A percentile compares a stretch with the other conserved stretches of the same genome.
phyloP scores from a whole-genome alignment of 2,888 invertebrate species.

The Diloba caeruleocephala region DNA sequence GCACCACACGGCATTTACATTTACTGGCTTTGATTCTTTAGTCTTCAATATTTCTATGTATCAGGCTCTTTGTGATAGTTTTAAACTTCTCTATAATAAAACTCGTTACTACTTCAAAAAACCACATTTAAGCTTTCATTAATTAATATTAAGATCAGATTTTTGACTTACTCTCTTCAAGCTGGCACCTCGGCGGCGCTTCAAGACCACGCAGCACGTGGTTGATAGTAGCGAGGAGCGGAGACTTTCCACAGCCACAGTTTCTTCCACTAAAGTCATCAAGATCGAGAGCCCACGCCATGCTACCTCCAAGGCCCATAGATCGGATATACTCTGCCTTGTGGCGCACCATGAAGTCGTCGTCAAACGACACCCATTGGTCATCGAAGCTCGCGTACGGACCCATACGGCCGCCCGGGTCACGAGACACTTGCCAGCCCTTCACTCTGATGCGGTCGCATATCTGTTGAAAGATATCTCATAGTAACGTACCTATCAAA shows the following conservation, averaged over 20 bases:
- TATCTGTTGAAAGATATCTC: slow-evolving; percentile 89
- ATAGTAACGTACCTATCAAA: too few relatives aligned
- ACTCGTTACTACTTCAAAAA: too few relatives aligned
- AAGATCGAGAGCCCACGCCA: slow-evolving; percentile 97
- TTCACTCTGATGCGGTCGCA: slow-evolving; percentile 93
- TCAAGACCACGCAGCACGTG: slow-evolving; percentile 92
- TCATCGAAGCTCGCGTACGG: slow-evolving; percentile 95
- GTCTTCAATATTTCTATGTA: too few relatives aligned
- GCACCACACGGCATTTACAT: too few relatives aligned
- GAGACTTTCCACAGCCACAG: slow-evolving; percentile 95
- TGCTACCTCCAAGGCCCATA: slow-evolving; percentile 94
- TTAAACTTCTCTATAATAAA: too few relatives aligned
- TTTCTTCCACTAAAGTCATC: slow-evolving; percentile 94
- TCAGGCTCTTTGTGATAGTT: too few relatives aligned
- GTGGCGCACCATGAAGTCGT: slow-evolving; percentile 94
- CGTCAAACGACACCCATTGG: slow-evolving; percentile 98
- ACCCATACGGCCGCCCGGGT: slow-evolving; percentile 94
- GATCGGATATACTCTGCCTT: slow-evolving; percentile 95
- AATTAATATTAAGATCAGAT: too few relatives aligned
- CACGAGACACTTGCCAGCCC: slow-evolving; percentile 94
- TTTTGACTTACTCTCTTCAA: slow-evolving; percentile 77
- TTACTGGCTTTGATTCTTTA: too few relatives aligned
- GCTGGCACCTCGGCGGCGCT: slow-evolving; percentile 87
- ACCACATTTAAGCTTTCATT: too few relatives aligned
- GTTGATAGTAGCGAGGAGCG: slow-evolving; percentile 94